Evolutionary conservation across 2,797 vertebrate species (phyloP), one percentile per base, ranked within the genome.

Genomic region (Hippocampus kuda): DNA sequence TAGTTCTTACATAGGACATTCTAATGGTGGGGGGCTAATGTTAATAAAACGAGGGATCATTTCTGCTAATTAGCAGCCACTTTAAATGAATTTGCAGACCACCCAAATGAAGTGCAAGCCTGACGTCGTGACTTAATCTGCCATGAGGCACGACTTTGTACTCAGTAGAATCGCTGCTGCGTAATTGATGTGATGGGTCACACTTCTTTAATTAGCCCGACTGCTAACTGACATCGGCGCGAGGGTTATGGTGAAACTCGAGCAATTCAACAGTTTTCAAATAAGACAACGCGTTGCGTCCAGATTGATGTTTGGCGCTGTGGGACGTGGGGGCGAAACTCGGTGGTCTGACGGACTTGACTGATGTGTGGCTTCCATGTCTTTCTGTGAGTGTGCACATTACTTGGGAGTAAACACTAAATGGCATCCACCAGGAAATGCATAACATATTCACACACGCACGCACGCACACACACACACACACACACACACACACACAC

Each of bases 141-240:
- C 71, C 60, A 68, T 71, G 80, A 77, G 56, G 73, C 34, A 22
- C 51, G 59, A 80, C 67, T 65, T 68, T 65, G 72, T 79, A 73
- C 65, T 38, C 65, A 68, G 65, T 44, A 71, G 64, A 69, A 77
- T 72, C 65, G 68, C 54, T 18, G 1, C 66, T 56, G 64, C 70
- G 79, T 82, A 85, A 86, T 83, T 77, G 73, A 76, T 79, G 79
- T 83, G 75, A 84, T 72, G 72, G 83, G 81, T 86, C 83, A 82
- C 74, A 73, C 66, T 68, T 72, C 63, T 34, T 79, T 78, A 78
- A 86, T 82, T 83, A 82, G 75, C 73, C 67, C 57, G 54, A n/a
- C 12, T 74, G 77, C 56, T 77, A 68, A 69, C 20, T 70, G 59
- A 51, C 84, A 78, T 77, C 26, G 79, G 66, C 41, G 59, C 51